Evolutionary conservation across 2,888 invertebrate genomes (phyloP).

Genomic region (Athrips mouffetella): DNA sequence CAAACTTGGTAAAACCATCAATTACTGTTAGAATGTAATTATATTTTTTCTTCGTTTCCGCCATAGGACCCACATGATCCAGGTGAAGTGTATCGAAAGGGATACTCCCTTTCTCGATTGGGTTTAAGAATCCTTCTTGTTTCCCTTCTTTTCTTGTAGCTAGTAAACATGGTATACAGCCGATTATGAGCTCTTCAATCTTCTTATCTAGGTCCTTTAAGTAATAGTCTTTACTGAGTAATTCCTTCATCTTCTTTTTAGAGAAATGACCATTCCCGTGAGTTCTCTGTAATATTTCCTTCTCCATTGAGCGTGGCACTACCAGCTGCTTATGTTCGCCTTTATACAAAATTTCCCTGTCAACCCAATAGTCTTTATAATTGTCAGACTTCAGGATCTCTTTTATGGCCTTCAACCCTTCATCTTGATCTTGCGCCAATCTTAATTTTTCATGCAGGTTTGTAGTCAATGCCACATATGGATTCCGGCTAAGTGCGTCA

Average conservation of each 20-base stretch:
- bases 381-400: conserved; percentile 20
- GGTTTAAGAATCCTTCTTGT: background rate
- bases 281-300: no score
- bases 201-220: background rate
- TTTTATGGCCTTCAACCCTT: conserved; percentile 23
- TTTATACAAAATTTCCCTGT: conserved; percentile 28
- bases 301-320: conserved; percentile 30
- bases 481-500: conserved; percentile 24
- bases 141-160: background rate
- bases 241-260: no score
- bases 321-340: conserved; percentile 26
- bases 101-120: background rate
- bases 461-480: background rate
- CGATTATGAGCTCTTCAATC: background rate
- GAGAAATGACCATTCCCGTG: no score
- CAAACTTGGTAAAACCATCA: conserved; percentile 45
- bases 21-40: conserved; percentile 42
- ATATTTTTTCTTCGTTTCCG: background rate
- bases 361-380: conserved; percentile 25
- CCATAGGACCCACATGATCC: background rate
- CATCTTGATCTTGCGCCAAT: conserved; percentile 25
- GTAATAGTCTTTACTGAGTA: no score
- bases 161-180: background rate
- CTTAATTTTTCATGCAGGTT: conserved; percentile 18
- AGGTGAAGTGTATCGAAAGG: background rate